phyloP scores from a whole-genome alignment of 2,113 vertebrate genomes.

The Phaetusa simplex region DNA sequence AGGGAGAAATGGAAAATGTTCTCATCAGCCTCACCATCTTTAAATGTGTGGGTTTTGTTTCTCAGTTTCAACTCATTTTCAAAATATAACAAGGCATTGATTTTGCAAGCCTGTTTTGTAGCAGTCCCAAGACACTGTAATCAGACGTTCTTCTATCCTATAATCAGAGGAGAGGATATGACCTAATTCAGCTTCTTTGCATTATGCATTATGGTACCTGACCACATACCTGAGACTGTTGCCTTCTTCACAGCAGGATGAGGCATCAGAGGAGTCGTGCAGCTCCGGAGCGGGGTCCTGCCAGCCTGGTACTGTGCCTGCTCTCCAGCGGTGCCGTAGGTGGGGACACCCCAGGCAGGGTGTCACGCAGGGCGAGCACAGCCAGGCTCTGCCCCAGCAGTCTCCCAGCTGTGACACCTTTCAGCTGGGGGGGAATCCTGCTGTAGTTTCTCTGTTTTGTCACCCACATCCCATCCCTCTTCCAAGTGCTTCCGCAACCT shows the following conservation, averaged over 20 bases:
- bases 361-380: accelerated
- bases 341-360: not conserved
- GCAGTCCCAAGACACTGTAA: not conserved
- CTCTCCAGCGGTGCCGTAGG: accelerated
- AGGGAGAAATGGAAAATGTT: not conserved
- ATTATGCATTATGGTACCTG: slow-evolving; percentile 31
- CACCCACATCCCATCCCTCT: not conserved
- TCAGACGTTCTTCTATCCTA: not conserved
- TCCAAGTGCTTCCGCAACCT: not conserved
- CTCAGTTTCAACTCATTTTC: slow-evolving; percentile 1
- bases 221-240: not conserved
- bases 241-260: not conserved
- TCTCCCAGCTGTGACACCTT: not conserved
- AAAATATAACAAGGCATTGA: slow-evolving; percentile 11
- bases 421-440: not conserved
- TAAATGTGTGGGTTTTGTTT: not conserved
- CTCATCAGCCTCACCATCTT: not conserved
- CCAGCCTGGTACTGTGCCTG: not conserved
- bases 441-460: not conserved
- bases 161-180: slow-evolving; percentile 38
- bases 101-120: slow-evolving; percentile 14
- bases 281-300: not conserved
- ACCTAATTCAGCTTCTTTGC: slow-evolving; percentile 2
- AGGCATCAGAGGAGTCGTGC: not conserved
- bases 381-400: not conserved